Base-by-base conservation (phyloP, 2,113 vertebrate genomes). In the Laticauda laticaudata region DNA sequence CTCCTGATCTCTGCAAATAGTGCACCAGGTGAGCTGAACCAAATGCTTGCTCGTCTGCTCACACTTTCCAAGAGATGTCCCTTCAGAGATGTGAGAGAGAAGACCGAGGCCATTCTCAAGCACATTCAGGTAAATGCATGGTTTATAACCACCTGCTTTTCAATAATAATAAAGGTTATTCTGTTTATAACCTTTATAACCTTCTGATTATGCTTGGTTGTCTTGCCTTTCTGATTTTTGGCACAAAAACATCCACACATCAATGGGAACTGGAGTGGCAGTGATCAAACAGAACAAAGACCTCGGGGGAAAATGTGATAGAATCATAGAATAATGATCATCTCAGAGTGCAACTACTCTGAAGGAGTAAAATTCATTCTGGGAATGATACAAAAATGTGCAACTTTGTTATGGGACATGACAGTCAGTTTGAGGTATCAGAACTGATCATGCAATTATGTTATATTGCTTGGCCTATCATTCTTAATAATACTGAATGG, bases 21-120 rank as follows among this genome's bases (percentile, higher is more conserved):
- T 7, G 91, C 93, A 45, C 95, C 93, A 86, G 97, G 97, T 18
- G 98, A 98, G n/a, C 96, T 99, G 95, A 99, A 98, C 91, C 97
- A 97, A 93, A 97, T 97, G 90, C 97, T 99, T 94, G 98, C 98
- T 64, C 98, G 98, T 0, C 97, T 99, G 91, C 98, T 99, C 88
- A 98, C 99, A 98, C 98, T 99, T 3, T 98, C 99, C 97, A 98
- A 97, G 96, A 97, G 98, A 34, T 99, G 99, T 93, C 99, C 99
- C 53, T 99, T 98, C 95, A 96, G 97, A 95, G 98, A 99, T 75
- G 98, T 99, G 92, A 97, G 97, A 93, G 97, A 98, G 96, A 98
- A 96, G 93, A 98, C 98, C 56, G 87, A 95, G 34, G 97, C 97
- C 29, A 98, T 99, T 94, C 98, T 99, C 45, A 93, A 96, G 92